Percentiles rank a stretch among this genome's conserved stretches.
phyloP scores from a whole-genome alignment of 1,140 invertebrate genomes.

The Leptinotarsa defecta region DNA sequence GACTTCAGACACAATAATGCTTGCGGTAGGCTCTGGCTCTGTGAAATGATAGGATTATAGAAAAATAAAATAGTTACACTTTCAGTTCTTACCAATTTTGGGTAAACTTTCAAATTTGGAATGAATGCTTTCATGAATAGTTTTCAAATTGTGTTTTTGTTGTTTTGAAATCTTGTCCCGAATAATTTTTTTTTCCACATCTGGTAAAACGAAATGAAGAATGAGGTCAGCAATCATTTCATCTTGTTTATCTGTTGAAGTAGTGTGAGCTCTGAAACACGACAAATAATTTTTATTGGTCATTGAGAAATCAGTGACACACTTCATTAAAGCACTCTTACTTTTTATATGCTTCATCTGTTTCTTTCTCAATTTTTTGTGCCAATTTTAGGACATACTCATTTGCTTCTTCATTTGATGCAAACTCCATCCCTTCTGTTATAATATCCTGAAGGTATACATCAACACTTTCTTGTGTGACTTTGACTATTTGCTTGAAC shows the following conservation, averaged over 20 bases:
- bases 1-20: too few species aligned
- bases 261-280: conserved; percentile 25
- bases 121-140: conserved; percentile 48
- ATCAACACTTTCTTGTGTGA: conserved; percentile 66
- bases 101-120: conserved; percentile 44
- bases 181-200: conserved; percentile 58
- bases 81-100: conserved; percentile 35
- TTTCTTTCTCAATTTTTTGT: conserved; percentile 64
- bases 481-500: conserved; percentile 64
- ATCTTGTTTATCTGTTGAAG: conserved; percentile 53
- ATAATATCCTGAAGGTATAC: conserved; percentile 69
- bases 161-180: conserved; percentile 50
- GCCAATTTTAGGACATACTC: conserved; percentile 62
- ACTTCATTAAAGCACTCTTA: conserved; percentile 17
- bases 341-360: conserved; percentile 43
- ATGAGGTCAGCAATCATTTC: conserved; percentile 67
- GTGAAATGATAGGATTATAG: too few species aligned
- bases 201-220: conserved; percentile 67
- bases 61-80: too few species aligned
- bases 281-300: not conserved
- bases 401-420: conserved; percentile 62
- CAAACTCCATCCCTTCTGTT: conserved; percentile 63
- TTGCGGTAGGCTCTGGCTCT: too few species aligned
- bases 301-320: too few species aligned
- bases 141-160: conserved; percentile 47